A percentile compares a stretch with the other conserved stretches of the same genome.
Conservation (phyloP, 2,888 invertebrate species). For the Ametastegia equiseti region DNA sequence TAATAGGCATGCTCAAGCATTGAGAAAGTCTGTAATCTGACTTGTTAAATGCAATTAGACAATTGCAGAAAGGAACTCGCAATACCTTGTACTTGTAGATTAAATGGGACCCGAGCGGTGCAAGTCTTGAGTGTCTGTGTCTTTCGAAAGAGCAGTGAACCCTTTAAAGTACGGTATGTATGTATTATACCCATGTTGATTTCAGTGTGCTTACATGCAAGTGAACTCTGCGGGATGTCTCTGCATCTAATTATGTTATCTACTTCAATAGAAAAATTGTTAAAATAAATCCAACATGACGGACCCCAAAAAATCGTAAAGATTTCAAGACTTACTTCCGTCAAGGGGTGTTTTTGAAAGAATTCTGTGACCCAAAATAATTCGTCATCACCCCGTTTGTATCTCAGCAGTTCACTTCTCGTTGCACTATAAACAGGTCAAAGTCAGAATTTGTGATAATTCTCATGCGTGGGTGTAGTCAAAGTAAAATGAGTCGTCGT, state of each 20-base stretch:
- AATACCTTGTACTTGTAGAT: constrained; percentile 34
- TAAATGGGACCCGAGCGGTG: neutral
- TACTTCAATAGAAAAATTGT: neutral
- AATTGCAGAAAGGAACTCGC: constrained; percentile 12
- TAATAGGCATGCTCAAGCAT: neutral
- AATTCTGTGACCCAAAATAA: no score
- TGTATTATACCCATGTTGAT: no score
- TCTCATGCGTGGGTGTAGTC: no score
- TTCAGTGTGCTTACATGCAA: neutral
- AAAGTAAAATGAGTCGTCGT: no score
- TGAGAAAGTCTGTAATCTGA: neutral
- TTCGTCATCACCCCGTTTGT: no score
- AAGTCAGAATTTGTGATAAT: no score
- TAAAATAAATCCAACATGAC: neutral
- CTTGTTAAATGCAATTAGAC: constrained; percentile 27
- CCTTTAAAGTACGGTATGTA: neutral
- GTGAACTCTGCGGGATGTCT: constrained; percentile 1
- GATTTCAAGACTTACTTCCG: neutral
- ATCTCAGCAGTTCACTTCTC: no score
- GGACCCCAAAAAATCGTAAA: neutral
- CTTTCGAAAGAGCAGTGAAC: constrained; percentile 24
- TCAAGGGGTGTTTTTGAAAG: neutral
- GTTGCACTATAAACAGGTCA: neutral
- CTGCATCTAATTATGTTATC: neutral
- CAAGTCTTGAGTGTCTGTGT: constrained; percentile 27